These are phyloP conservation scores for Microctonus aethiopoides DNA, from an alignment of 2,888 invertebrate species.

Conservation along the genomic window DNA sequence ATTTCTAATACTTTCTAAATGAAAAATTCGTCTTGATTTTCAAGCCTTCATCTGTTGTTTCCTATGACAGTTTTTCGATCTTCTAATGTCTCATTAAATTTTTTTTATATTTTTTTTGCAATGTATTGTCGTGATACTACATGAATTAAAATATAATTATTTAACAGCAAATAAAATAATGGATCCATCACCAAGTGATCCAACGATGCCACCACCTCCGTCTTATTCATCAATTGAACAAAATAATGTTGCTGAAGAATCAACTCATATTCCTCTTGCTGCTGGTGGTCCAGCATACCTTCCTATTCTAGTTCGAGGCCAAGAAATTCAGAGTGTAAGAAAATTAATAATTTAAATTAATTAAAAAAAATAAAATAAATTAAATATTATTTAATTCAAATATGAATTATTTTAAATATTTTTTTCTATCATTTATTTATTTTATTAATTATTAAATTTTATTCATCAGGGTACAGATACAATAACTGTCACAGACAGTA, in stretches of 20 bases:
- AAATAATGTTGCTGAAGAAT: conserved; percentile 15
- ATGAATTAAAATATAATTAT: neutral
- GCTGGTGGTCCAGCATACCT: conserved; percentile 51
- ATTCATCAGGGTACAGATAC: conserved; percentile 55
- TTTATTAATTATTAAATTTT: neutral
- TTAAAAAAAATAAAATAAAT: too few species aligned
- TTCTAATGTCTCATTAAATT: neutral
- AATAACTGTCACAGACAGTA: conserved; percentile 55
- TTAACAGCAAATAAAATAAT: neutral
- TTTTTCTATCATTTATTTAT: neutral
- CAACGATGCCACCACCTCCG: conserved; percentile 18
- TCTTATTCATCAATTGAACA: conserved; percentile 17
- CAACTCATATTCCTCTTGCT: conserved; percentile 35
- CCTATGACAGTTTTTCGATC: neutral
- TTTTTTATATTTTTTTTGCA: neutral
- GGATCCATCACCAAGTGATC: neutral
- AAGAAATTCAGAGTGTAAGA: conserved; percentile 50
- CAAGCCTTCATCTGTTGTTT: neutral
- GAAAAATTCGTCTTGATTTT: neutral
- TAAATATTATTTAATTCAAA: neutral
- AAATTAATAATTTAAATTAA: neutral
- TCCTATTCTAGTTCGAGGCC: conserved; percentile 52
- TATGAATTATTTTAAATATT: neutral
- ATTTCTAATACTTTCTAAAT: too few species aligned
- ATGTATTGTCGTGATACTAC: neutral